Evolutionary conservation across 2,113 vertebrate genomes (phyloP), one percentile per base, ranked within the genome.

Genomic region (Oxyruncus cristatus): DNA sequence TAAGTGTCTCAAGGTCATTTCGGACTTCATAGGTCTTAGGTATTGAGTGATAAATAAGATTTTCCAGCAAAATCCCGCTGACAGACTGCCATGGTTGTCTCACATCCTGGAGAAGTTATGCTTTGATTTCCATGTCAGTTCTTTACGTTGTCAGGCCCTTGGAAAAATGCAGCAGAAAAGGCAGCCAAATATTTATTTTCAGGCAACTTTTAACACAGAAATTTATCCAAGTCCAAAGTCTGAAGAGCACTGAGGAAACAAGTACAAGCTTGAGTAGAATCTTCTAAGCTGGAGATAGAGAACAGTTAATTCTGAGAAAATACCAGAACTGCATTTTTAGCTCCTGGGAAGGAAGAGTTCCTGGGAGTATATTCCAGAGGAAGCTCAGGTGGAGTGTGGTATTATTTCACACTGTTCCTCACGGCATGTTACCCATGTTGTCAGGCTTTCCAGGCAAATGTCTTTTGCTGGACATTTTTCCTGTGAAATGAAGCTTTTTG

Each of bases 221-320:
- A 67, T 78, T 37, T 53, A 68, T 52, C 67, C 2, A 26, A 85
- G 91, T 91, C 37, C 68, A 21, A 61, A 91, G 94, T 85, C 91
- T 81, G 74, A 91, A 88, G 33, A 80, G 62, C 78, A 62, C 41
- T n/a, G 78, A 62, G 47, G 76, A 67, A 85, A 56, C 39, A 88
- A 84, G 84, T 55, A 75, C 18, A 30, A 65, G 72, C 32, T 39
- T 70, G 67, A 79, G 24, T 56, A 35, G 32, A 49, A 66, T 53
- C 49, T 66, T 72, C 42, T 73, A 15, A 70, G 55, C 62, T 92
- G 72, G 42, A 67, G 52, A 35, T 0, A 70, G 72, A 81, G 86
- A 82, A 47, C 18, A 62, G 30, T 52, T 67, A 19, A 61, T 62
- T 50, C 42, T 52, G 53, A 77, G 22, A 52, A 76, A 72, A 41